Evolutionary conservation across 64 coral and sea anemone genomes (phyloP), one percentile per base, ranked within the genome.

Genomic region (Platygyra sinensis): DNA sequence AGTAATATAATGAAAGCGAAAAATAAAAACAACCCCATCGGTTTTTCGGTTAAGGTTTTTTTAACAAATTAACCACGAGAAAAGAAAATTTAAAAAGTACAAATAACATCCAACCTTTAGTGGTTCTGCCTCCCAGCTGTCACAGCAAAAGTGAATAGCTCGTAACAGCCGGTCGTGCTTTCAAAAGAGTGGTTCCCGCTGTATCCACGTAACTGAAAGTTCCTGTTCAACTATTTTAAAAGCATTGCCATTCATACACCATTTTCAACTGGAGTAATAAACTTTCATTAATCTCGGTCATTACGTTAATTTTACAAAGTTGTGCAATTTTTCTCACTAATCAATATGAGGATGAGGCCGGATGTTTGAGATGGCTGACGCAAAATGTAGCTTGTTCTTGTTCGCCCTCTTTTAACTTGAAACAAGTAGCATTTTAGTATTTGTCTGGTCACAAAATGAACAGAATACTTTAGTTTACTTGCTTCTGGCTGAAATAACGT

Each of bases 191-290:
- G 11, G 11, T 62, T 10, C 19, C 67, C 60, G 31, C 67, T 32
- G 80, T 83, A 64, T 67, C 80, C 80, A 32, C 31, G 80, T 65
- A 83, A 83, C 80, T 49, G 24, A 42, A 32, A n/a, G 30, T 5
- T 83, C 7, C 18, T 36, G 20, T 22, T 67, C 8, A 64, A 57
- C 60, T 67, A 83, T 83, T 67, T 83, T 83, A 83, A 83, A 46
- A 83, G 80, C 60, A 67, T n/a, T 61, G 8, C 62, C 36, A 46
- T 33, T 67, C 39, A 7, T 22, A 31, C 62, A 30, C n/a, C 38
- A 19, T 65, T 42, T 42, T 52, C 74, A 77, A 67, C 4, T 67
- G 33, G 0, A 38, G 30, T 49, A 32, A 83, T 65, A 67, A 57
- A 62, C 31, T 79, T 22, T 27, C 8, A 57, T 79, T 57, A 57